Base-by-base conservation (phyloP, 2,113 vertebrate species). In the Scalopus aquaticus region DNA sequence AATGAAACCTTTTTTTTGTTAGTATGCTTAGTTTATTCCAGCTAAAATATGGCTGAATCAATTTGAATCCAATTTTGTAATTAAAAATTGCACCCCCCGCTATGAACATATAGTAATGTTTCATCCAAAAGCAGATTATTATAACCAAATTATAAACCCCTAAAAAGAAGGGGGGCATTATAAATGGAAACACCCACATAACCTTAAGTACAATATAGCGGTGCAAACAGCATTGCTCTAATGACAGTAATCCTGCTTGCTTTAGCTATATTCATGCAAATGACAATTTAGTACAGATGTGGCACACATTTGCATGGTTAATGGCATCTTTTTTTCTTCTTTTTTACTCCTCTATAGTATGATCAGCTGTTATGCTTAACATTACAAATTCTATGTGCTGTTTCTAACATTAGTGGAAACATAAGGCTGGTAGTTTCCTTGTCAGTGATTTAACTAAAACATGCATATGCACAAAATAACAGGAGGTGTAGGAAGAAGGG, bases 331-430 rank as follows among this genome's bases (percentile, higher is more conserved):
- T 98, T 98, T 96, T 98, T 97, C 96, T 95, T 94, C 98, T 98
- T 90, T 98, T 97, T 97, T 93, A 98, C 97, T 98, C 97, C 98
- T 98, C 97, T 98, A 88, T 94, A 97, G 91, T 89, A 84, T 98
- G 97, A 98, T 98, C 98, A 98, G 98, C 98, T 98, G 98, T 99
- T 98, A 98, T 98, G 98, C 96, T 98, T 98, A 98, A 98, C 98
- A 98, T 98, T 98, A 98, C 95, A 98, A 98, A 98, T 99, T 98
- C 98, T 98, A 98, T 98, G 98, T 98, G 98, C 98, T 98, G 98
- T 98, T 99, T 97, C 98, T 98, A 98, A 98, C 98, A 98, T 98
- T 99, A 98, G 97, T 97, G 90, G 96, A 98, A 99, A 96, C 98
- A 97, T 96, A 98, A 98, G 98, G 97, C 98, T 98, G 97, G 97